phyloP scores from a whole-genome alignment of 2,888 invertebrate genomes.

The Oxyscelio sp. region DNA sequence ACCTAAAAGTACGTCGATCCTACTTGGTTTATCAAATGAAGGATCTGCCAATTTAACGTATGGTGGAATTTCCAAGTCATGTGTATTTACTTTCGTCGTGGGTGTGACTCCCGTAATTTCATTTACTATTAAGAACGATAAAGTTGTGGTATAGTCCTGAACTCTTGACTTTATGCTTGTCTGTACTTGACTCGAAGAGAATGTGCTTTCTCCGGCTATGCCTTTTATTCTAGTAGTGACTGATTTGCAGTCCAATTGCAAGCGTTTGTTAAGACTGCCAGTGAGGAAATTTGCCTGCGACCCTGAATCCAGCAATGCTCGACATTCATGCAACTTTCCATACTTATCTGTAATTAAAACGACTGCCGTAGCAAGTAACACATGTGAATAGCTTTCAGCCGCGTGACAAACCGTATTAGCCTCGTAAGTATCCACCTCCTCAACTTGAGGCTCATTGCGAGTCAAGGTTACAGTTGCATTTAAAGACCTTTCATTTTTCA shows the following conservation, averaged over 20 bases:
- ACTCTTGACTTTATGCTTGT: constrained; percentile 50
- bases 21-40: constrained; percentile 53
- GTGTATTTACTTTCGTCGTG: constrained; percentile 7
- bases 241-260: not conserved
- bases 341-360: constrained; percentile 37
- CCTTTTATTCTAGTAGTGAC: not conserved
- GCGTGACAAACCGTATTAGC: not conserved
- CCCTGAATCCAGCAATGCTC: constrained; percentile 70
- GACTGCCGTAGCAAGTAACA: constrained; percentile 63
- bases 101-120: constrained; percentile 68
- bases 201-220: not conserved
- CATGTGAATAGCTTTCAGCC: not conserved
- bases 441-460: not conserved
- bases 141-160: constrained; percentile 48
- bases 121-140: constrained; percentile 65
- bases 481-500: not conserved
- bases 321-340: constrained; percentile 32
- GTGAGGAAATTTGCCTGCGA: constrained; percentile 66
- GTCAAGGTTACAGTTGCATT: not conserved
- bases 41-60: constrained; percentile 70
- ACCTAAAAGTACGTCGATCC: constrained; percentile 72
- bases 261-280: constrained; percentile 4
- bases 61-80: constrained; percentile 37
- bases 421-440: not conserved
- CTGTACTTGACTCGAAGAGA: constrained; percentile 1